Base-by-base conservation (phyloP, 2,797 vertebrate genomes). In the Tolypeutes matacus region DNA sequence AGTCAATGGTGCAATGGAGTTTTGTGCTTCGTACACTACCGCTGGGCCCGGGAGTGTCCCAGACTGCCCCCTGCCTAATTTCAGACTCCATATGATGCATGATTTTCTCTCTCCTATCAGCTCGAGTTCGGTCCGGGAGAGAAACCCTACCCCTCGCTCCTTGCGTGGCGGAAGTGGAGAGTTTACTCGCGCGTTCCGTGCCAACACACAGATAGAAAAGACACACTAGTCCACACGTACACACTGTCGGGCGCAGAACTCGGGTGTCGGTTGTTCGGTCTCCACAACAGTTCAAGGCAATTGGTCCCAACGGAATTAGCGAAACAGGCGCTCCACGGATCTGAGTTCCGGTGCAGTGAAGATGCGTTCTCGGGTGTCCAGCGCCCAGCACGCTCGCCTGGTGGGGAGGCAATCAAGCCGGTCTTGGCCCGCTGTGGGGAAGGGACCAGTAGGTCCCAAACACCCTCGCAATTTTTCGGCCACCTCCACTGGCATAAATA, bases 151-250 rank as follows among this genome's bases (percentile, higher is more conserved):
- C n/a, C 11, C 51, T 23, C 1, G 4, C 62, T 72, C 12, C n/a
- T 65, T 36, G 27, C 8, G 11, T 25, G 27, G 39, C 9, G 0
- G 29, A 5, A n/a, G 1, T 0, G 17, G 20, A 3, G 17, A 60
- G 17, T 31, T 46, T 18, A 31, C 31, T 3, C 0, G 4, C 3
- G 4, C 23, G 49, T 39, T 3, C 7, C 18, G 1, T 3, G 2
- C 8, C 8, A n/a, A 49, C 2, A 7, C 49, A 15, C 29, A 2
- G 0, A 20, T 84, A 62, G 67, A 53, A 65, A 77, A 89, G 34
- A 39, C 83, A 62, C 56, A 20, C 25, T 3, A 70, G 31, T 36
- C 42, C 73, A 69, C 15, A n/a, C 0, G 34, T 25, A 46, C 65
- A 31, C 8, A 4, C 42, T 65, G 20, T 53, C 1, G 0, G 11